phyloP scores from a whole-genome alignment of 2,113 vertebrate species.

The Stegastes partitus region DNA sequence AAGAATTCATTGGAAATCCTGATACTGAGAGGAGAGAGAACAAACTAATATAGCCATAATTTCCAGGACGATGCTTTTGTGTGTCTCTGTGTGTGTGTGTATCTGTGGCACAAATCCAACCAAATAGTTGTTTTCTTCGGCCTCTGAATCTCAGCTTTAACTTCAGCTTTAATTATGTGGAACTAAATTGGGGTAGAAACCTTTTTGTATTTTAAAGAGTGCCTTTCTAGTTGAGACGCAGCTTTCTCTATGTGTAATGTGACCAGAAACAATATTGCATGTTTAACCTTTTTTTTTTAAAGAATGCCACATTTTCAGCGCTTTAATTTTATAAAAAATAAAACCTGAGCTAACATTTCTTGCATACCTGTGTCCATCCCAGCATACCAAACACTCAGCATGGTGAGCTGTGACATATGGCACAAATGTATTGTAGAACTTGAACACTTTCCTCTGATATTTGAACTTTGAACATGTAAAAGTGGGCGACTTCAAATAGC shows the following conservation, averaged over 20 bases:
- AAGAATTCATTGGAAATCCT: conserved; percentile 74
- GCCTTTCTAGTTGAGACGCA: too few relatives aligned
- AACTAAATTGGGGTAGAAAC: neutral
- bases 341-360: neutral
- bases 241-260: too few relatives aligned
- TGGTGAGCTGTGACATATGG: neutral
- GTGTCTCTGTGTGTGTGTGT: conserved; percentile 6
- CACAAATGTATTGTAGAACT: neutral
- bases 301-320: neutral
- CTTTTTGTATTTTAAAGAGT: neutral
- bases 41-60: conserved; percentile 54
- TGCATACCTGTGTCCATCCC: neutral
- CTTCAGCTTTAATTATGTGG: neutral
- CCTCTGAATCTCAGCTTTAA: neutral
- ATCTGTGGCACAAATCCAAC: conserved; percentile 6
- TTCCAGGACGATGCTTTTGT: conserved; percentile 26
- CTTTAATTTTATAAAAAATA: too few relatives aligned
- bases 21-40: conserved; percentile 41
- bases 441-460: too few relatives aligned
- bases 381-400: neutral
- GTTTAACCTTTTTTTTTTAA: too few relatives aligned
- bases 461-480: too few relatives aligned
- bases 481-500: too few relatives aligned
- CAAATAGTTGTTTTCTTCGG: neutral
- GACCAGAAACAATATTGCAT: too few relatives aligned